Evolutionary conservation across 2,888 invertebrate species (phyloP), one percentile per base, ranked within the genome.

Genomic region (Anarsia innoxiella): DNA sequence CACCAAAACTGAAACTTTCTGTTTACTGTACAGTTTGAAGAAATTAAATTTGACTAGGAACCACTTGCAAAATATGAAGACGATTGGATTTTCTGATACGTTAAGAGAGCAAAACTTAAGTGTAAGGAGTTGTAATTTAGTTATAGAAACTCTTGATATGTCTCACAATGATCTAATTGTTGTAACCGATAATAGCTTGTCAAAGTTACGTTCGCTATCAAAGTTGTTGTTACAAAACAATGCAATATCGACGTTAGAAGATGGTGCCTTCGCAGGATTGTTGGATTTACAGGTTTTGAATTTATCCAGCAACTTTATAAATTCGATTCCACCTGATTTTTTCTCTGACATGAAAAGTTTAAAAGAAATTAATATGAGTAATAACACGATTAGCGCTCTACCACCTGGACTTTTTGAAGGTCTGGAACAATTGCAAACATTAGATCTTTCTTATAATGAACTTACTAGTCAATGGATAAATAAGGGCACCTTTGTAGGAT

Each of bases 221-320:
- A 87, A 88, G 60, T 82, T 95, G 26, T 87, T 88, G 56, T 69
- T 95, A 36, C 89, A 93, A 71, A 89, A 93, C 63, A 95, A 95
- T 72, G 90, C 88, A 31, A 88, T 95, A 50, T 89, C 90, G 39
- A 88, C 90, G 27, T 74, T 93, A 41, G 91, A 89, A 48, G 92
- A 92, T 62, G 87, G 90, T 49, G 90, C 93, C 42, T 88, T 94
- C 49, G 86, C 86, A 42, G 92, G 92, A 45, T 78, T 94, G 48
- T 76, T 84, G 39, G 86, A 88, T 44, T 73, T 95, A 48, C 88
- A 89, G 59, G 86, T 90, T 48, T 76, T 95, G 28, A 94, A 95
- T 76, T 70, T 94, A 57, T 92, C 93, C 9, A 91, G 91, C 74
- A 95, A 95, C 72, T 88, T 88, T 60, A 80, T 95, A 50, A 89